Evolutionary conservation across 2,797 vertebrate species (phyloP).

Genomic region (Nyctalus aviator): DNA sequence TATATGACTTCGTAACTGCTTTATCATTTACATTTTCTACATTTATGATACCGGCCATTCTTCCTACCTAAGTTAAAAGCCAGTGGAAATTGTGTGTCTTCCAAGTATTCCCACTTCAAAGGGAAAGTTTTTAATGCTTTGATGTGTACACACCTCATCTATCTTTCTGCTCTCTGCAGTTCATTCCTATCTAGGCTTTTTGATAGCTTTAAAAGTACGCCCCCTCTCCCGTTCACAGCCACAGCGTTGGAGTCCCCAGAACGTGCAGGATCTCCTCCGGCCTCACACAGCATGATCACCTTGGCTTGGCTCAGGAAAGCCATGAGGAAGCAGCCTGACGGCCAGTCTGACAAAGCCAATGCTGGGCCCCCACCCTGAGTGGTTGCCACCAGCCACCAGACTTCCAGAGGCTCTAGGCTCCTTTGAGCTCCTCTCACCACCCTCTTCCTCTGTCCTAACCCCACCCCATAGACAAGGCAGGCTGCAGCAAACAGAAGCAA

Average conservation of each 20-base stretch:
- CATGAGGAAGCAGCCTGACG: not conserved
- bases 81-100: conserved; percentile 36
- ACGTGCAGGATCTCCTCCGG: not conserved
- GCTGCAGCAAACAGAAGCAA: not conserved
- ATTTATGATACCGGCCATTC: conserved; percentile 1
- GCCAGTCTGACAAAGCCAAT: not conserved
- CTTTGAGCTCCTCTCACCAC: not conserved
- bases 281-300: not conserved
- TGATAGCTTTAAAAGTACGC: conserved; percentile 15
- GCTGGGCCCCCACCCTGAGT: not conserved
- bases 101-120: conserved; percentile 66
- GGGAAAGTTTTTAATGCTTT: conserved; percentile 53
- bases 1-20: conserved; percentile 10
- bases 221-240: not conserved
- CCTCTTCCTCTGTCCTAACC: too few relatives aligned
- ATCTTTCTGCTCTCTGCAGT: conserved; percentile 12
- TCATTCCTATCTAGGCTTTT: conserved; percentile 37
- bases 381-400: not conserved
- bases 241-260: not conserved
- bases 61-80: conserved; percentile 60
- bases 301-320: not conserved
- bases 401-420: not conserved
- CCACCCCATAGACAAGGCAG: not conserved
- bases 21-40: conserved; percentile 62
- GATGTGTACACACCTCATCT: conserved; percentile 51